Evolutionary conservation across 2,888 invertebrate genomes (phyloP), one percentile per base, ranked within the genome.

Genomic region (Epinotia demarniana): DNA sequence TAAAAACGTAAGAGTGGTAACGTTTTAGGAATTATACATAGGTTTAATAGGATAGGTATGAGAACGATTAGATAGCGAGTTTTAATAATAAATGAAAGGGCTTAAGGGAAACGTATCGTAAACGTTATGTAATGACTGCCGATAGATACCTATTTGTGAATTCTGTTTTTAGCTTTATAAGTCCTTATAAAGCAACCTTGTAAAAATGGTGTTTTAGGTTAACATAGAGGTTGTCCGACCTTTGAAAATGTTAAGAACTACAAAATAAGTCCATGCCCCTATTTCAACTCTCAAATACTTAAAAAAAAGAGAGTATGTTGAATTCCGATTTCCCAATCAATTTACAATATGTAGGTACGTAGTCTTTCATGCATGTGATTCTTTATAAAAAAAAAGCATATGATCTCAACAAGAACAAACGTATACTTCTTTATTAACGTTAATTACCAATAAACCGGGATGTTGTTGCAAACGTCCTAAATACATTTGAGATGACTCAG

Each of bases 401-500:
- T 23, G 39, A 19, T 43, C 46, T 46, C 58, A 46, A 60, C 43
- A 69, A 46, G 6, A 16, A 46, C 46, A 60, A 60, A 69, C 23
- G 46, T 46, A 68, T 69, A 58, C 69, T 64, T 75, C 70, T 70
- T 70, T 33, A 74, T 70, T 74, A 70, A 70, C 13, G 64, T 60
- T 72, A 64, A 72, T 75, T 55, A 73, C 53, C 55, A 67, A 62
- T 67, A 46, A 49, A 72, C 62, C 66, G 55, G 57, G 67, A 58
- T 60, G 61, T 67, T 72, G 71, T 75, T 62, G 60, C 75, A 61
- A 53, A 57, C 67, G 75, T 62, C 76, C 78, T 66, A 76, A 79
- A 79, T 80, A 75, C 73, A 76, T 73, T 70, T 78, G 73, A 75
- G 74, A 75, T 84, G 85, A 84, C 79, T 84, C 84, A 84, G 66